Evolutionary conservation across 2,888 invertebrate species (phyloP).

Genomic region (Podabrus alpinus): DNA sequence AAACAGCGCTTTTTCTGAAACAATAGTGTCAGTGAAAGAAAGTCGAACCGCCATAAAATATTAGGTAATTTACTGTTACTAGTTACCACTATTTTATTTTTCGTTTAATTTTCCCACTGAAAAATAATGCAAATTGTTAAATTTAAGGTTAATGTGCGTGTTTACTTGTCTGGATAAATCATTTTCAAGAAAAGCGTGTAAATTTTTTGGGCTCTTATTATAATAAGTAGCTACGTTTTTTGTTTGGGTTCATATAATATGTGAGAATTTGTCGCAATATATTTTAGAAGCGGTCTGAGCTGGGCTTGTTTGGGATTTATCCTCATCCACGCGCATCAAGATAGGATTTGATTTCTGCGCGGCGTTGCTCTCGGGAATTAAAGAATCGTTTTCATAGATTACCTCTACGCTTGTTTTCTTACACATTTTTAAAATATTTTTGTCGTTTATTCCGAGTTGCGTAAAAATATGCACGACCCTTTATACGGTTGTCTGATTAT

Average conservation of each 20-base stretch:
- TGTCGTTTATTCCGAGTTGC: constrained; percentile 39
- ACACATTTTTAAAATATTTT: constrained; percentile 44
- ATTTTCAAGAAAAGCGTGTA: neutral
- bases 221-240: constrained; percentile 7
- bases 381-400: constrained; percentile 53
- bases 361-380: constrained; percentile 43
- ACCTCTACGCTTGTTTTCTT: constrained; percentile 46
- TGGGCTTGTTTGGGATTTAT: constrained; percentile 36
- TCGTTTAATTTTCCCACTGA: neutral
- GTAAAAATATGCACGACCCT: constrained; percentile 24
- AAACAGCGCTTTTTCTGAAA: constrained; percentile 29
- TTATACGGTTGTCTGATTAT: constrained; percentile 21
- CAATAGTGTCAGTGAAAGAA: constrained; percentile 10
- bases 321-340: constrained; percentile 50
- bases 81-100: neutral
- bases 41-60: neutral
- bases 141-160: neutral
- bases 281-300: constrained; percentile 48
- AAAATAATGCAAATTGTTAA: neutral
- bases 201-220: neutral
- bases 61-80: neutral
- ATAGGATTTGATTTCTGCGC: constrained; percentile 45
- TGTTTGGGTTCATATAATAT: constrained; percentile 46
- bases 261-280: constrained; percentile 55
- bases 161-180: neutral